Conservation (phyloP, 2,888 invertebrate genomes). For the Xanthia togata region DNA sequence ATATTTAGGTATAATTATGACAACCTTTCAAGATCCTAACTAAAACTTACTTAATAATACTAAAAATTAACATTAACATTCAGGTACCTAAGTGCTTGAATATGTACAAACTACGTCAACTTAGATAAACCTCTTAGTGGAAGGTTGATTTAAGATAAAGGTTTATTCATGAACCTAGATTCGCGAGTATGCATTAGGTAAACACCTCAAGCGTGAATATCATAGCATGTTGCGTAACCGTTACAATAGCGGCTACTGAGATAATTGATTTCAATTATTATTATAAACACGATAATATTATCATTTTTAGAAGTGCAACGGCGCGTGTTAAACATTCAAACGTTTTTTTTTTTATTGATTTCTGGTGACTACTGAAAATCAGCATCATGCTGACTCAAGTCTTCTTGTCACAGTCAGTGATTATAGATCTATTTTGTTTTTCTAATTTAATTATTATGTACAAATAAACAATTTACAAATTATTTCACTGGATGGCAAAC, state of each 20-base stretch:
- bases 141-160: slow-evolving; percentile 19
- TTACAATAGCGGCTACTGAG: slow-evolving; percentile 1
- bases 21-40: not conserved
- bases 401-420: too few species aligned
- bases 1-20: not conserved
- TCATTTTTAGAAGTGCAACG: not conserved
- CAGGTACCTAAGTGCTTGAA: not conserved
- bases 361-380: too few species aligned
- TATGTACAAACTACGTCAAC: not conserved
- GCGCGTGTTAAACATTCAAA: too few species aligned
- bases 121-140: slow-evolving; percentile 1
- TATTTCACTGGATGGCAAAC: not conserved
- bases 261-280: not conserved
- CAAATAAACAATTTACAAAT: not conserved
- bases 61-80: not conserved
- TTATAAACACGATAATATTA: not conserved
- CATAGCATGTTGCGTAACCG: not conserved
- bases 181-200: not conserved
- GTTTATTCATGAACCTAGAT: slow-evolving; percentile 13
- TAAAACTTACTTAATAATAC: slow-evolving; percentile 4
- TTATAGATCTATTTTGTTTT: too few species aligned
- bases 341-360: not conserved
- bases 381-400: too few species aligned
- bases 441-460: too few species aligned
- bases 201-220: not conserved